Base-by-base conservation (phyloP, 2,888 invertebrate species). In the Villa cingulata region DNA sequence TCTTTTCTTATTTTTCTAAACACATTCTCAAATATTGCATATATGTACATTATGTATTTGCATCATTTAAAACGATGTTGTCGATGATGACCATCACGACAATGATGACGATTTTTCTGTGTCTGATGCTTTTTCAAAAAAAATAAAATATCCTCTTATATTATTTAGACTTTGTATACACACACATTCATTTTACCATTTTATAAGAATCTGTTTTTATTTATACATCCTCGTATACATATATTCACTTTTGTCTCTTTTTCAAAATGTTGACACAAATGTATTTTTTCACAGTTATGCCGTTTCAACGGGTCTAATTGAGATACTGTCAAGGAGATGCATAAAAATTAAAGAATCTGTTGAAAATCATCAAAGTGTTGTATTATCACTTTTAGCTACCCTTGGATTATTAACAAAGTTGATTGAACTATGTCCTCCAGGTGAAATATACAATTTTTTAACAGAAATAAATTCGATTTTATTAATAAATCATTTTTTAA, bases 261-360 rank as follows among this genome's bases (percentile, higher is more conserved):
- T 6, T 4, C 4, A 23, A 23, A 23, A 23, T 32, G 50, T 56
- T 55, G 53, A 55, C 55, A 56, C 55, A 56, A 55, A 54, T 56
- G 55, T 54, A 48, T 52, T 51, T 55, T 45, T 46, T 64, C 59
- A 15, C 75, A 88, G 88, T 64, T 88, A 86, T 64, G 74, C 82
- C 17, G 83, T 87, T 49, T 80, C 83, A 57, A 78, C 83, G 42
- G 86, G 87, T 27, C 73, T 87, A n/a, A 78, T 88, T 48, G 88
- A 87, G 62, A 79, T 83, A 54, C 72, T 88, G 44, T 77, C 81
- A 18, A 75, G 77, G 52, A 81, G 81, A 62, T 81, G 82, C 64
- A 72, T 77, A 58, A 76, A 78, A 56, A 80, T 84, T 37, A 75
- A 80, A 48, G 81, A 81, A 56, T 80, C 83, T 12, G 75, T 69